phyloP scores from a whole-genome alignment of 2,888 invertebrate species.

The Silvanus unidentatus region DNA sequence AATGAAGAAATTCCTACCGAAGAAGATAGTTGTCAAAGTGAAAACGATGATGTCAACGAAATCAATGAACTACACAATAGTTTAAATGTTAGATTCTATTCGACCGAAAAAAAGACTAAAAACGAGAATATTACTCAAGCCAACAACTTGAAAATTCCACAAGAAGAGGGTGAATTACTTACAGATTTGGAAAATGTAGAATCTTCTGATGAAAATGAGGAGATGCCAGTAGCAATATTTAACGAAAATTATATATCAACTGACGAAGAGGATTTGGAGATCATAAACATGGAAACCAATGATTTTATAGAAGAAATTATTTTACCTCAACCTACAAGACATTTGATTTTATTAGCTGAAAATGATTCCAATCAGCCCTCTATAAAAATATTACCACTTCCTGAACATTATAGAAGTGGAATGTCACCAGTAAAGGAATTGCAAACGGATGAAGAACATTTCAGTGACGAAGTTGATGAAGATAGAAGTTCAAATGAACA shows the following conservation, averaged over 20 bases:
- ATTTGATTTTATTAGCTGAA: slow-evolving; percentile 40
- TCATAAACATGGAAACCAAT: slow-evolving; percentile 10
- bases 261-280: slow-evolving; percentile 28
- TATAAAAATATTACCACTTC: slow-evolving; percentile 45
- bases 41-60: slow-evolving; percentile 15
- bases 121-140: neutral
- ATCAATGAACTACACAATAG: neutral
- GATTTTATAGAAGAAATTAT: slow-evolving; percentile 22
- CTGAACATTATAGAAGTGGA: slow-evolving; percentile 32
- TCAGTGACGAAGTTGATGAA: slow-evolving; percentile 38
- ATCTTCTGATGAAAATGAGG: slow-evolving; percentile 31
- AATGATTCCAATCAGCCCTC: slow-evolving; percentile 36
- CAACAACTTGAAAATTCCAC: slow-evolving; percentile 6
- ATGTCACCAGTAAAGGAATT: slow-evolving; percentile 6
- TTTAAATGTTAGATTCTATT: neutral
- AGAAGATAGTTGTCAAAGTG: slow-evolving; percentile 19
- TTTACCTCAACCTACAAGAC: slow-evolving; percentile 47
- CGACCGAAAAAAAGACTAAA: too few species aligned
- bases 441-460: slow-evolving; percentile 15
- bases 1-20: slow-evolving; percentile 25
- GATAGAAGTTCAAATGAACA: slow-evolving; percentile 11
- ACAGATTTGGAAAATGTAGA: slow-evolving; percentile 51
- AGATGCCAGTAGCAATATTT: slow-evolving; percentile 36
- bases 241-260: slow-evolving; percentile 28
- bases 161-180: slow-evolving; percentile 36